Evolutionary conservation across 1,140 invertebrate species (phyloP), one percentile per base, ranked within the genome.

Genomic region (Drosophila subpulchrella): DNA sequence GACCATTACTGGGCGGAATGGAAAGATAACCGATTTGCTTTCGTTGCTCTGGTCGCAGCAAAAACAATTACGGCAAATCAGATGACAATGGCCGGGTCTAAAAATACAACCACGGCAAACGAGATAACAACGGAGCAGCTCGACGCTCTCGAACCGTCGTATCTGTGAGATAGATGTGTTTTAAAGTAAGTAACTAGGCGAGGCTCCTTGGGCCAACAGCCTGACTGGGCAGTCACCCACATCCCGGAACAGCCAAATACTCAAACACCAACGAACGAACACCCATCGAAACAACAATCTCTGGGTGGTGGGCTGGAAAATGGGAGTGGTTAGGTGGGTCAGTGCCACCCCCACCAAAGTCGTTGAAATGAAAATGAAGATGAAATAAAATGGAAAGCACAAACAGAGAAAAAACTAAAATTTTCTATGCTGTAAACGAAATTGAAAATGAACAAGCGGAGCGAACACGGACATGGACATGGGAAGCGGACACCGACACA

Each of bases 311-410:
- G 38, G 38, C 11, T 12, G 11, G 11, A 11, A 12, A 15, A n/a
- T 27, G 11, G 24, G 13, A 47, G 53, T 6, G 17, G 27, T n/a
- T 10, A 39, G 36, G 34, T 27, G 32, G 34, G 24, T 24, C 47
- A 44, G 36, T 59, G 60, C 46, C 59, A 62, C 10, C 44, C 30
- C 60, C n/a, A 38, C 41, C 66, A 70, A 66, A 66, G 42, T 58
- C 46, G 54, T 73, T 51, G 39, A 65, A 81, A 81, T 72, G 78
- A 73, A 81, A 73, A 81, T 81, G 72, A 81, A 81, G 74, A 81
- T 81, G 79, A 81, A 81, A 77, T 79, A 74, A 81, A 81, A 81
- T 81, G 67, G 67, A 72, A 81, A 81, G 47, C 58, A 47, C 46
- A 70, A 63, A 62, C 44, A 75, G 27, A 27, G 27, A 34, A 54